Evolutionary conservation across 1,140 invertebrate genomes (phyloP).

Genomic region (Eriocheir sinensis): DNA sequence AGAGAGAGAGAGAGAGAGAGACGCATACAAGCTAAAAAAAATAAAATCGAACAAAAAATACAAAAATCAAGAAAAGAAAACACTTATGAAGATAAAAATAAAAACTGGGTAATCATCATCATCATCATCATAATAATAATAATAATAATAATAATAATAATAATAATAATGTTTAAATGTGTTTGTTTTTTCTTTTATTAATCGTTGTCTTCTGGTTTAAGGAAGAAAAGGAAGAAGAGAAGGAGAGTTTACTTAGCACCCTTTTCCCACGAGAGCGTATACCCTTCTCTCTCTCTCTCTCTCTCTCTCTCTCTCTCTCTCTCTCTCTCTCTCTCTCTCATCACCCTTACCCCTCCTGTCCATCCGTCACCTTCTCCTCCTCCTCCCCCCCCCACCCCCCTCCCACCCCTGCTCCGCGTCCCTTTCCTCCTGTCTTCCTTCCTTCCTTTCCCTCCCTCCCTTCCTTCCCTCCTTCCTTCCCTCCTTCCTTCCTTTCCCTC

Average conservation of each 20-base stretch:
- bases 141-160: background rate
- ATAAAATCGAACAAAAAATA: background rate
- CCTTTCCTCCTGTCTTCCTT: constrained; percentile 23
- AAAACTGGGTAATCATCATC: too few species aligned
- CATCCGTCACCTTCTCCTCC: background rate
- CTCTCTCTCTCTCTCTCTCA: background rate
- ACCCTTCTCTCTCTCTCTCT: background rate
- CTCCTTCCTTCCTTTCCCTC: constrained; percentile 13
- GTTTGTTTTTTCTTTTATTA: background rate
- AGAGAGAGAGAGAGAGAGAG: background rate
- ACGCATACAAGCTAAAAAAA: too few species aligned
- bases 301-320: background rate
- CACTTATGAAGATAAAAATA: background rate
- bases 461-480: background rate
- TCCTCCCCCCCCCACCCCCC: background rate
- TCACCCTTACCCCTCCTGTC: background rate
- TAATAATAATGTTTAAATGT: background rate
- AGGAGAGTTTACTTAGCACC: too few species aligned
- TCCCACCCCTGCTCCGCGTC: background rate
- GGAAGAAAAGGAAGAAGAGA: too few species aligned
- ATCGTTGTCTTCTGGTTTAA: background rate
- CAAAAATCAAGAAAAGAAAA: background rate
- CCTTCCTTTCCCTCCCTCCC: constrained; percentile 40
- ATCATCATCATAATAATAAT: too few species aligned
- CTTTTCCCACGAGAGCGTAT: background rate